phyloP scores from a whole-genome alignment of 2,797 vertebrate species.

The Poecilia velifera region DNA sequence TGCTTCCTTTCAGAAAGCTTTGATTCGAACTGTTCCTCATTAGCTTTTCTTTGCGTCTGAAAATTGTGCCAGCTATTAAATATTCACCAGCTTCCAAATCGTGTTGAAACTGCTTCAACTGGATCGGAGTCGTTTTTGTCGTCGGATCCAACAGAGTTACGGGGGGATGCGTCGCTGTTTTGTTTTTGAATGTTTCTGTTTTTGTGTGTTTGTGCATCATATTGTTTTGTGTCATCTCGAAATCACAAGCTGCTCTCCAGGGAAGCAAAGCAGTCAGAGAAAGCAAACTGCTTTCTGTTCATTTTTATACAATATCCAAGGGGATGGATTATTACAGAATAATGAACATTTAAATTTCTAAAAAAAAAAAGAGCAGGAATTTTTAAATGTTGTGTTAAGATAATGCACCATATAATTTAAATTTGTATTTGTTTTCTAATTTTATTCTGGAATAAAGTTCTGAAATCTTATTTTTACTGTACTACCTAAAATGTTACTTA shows the following conservation, averaged over 20 bases:
- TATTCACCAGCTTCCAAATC: conserved; percentile 58
- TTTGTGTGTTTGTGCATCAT: conserved; percentile 19
- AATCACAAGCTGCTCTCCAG: conserved; percentile 23
- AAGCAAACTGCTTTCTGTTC: conserved; percentile 32
- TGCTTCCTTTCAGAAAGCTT: conserved; percentile 42
- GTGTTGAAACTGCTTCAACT: conserved; percentile 37
- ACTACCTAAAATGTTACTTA: not conserved
- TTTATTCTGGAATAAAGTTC: not conserved
- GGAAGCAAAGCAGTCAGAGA: conserved; percentile 21
- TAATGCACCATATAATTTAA: not conserved
- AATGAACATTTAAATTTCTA: not conserved
- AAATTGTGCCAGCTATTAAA: conserved; percentile 60
- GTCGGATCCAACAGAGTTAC: conserved; percentile 48
- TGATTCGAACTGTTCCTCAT: conserved; percentile 70
- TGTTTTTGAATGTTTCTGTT: conserved; percentile 23
- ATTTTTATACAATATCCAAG: not conserved
- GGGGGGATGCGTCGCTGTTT: conserved; percentile 38
- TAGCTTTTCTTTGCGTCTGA: conserved; percentile 46
- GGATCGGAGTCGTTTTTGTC: conserved; percentile 29
- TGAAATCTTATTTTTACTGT: not conserved
- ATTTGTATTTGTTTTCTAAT: not conserved
- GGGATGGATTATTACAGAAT: not conserved
- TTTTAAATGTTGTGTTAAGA: not conserved
- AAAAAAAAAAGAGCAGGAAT: not conserved
- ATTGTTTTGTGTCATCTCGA: conserved; percentile 36